These are phyloP conservation scores for Dione vanillae DNA, from an alignment of 2,888 invertebrate species.

Conservation along the genomic window DNA sequence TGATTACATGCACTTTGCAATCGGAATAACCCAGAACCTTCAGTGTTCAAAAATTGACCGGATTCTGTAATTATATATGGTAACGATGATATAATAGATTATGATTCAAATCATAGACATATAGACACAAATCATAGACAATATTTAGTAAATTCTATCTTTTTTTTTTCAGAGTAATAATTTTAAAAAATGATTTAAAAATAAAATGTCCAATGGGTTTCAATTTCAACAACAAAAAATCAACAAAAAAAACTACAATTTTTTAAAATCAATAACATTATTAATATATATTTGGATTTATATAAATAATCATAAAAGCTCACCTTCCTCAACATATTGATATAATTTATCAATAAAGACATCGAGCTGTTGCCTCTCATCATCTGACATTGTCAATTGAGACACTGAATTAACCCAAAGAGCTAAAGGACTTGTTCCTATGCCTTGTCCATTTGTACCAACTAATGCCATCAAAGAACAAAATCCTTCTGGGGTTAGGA, in stretches of 20 bases:
- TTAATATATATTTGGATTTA: too few species aligned
- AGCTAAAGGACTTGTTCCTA: constrained; percentile 95
- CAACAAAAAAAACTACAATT: too few species aligned
- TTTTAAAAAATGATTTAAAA: too few species aligned
- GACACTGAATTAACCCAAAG: constrained; percentile 93
- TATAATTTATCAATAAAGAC: constrained; percentile 92
- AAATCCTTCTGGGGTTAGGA: constrained; percentile 93
- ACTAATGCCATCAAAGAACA: constrained; percentile 86
- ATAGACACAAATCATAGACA: too few species aligned
- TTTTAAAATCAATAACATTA: too few species aligned
- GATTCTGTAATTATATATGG: constrained; percentile 83
- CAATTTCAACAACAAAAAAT: too few species aligned
- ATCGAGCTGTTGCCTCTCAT: constrained; percentile 88
- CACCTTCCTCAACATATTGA: constrained; percentile 92
- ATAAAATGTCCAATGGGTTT: too few species aligned
- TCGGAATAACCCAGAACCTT: constrained; percentile 94
- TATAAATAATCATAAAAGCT: constrained; percentile 41
- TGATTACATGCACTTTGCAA: constrained; percentile 97
- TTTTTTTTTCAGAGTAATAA: too few species aligned
- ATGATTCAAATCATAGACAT: too few species aligned
- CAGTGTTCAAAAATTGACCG: constrained; percentile 94
- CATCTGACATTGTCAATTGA: constrained; percentile 86
- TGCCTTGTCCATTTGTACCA: constrained; percentile 97
- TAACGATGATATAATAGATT: too few species aligned
- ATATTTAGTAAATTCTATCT: too few species aligned